These are phyloP conservation scores for Ictalurus furcatus DNA, from an alignment of 2,113 vertebrate genomes.

Conservation along the genomic window DNA sequence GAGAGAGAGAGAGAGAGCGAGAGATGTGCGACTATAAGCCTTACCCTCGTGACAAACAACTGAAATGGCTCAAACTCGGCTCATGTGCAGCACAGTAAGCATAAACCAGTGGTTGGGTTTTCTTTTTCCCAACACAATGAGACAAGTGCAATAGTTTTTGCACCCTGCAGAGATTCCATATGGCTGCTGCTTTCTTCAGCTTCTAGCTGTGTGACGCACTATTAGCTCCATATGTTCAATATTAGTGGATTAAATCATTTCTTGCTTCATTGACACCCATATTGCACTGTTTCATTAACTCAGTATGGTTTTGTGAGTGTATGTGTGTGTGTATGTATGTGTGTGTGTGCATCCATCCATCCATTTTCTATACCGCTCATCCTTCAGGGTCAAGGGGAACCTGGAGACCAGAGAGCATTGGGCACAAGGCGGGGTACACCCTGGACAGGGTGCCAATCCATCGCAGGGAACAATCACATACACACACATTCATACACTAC, in stretches of 20 bases:
- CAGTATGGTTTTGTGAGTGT: background rate
- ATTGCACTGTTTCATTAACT: background rate
- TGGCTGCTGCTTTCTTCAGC: conserved; percentile 16
- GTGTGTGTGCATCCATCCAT: no score
- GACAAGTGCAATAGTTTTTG: background rate
- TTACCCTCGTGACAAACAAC: background rate
- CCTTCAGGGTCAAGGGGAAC: no score
- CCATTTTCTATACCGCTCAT: no score
- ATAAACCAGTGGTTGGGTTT: conserved; percentile 11
- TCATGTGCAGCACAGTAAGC: background rate
- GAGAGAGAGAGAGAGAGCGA: no score
- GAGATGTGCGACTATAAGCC: background rate
- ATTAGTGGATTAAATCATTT: conserved; percentile 18
- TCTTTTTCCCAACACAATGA: background rate
- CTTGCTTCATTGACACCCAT: background rate
- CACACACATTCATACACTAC: no score
- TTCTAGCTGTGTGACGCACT: conserved; percentile 1
- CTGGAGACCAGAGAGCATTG: no score
- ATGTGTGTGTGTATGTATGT: no score
- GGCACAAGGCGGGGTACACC: no score
- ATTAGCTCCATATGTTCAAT: conserved; percentile 34
- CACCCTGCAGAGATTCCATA: conserved; percentile 32
- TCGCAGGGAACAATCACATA: no score
- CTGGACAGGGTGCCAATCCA: no score
- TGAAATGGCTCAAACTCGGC: background rate